Evolutionary conservation across 64 coral and sea anemone species (phyloP), one percentile per base, ranked within the genome.

Genomic region (Porites australiensis): DNA sequence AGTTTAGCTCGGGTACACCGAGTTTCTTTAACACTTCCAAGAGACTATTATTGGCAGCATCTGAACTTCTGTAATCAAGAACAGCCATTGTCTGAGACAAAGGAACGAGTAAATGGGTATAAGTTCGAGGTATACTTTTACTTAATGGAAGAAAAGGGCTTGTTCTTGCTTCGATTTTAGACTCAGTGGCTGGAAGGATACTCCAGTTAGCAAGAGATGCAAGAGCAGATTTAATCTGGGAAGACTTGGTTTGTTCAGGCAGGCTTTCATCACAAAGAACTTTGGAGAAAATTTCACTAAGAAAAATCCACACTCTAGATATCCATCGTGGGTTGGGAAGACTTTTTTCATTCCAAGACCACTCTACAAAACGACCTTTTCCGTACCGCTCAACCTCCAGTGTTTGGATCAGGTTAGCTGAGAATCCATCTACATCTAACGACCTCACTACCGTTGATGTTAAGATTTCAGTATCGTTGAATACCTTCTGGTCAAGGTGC

Each of bases 171-270:
- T 4, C 45, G 6, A 12, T 20, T 23, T 89, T 74, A 47, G 62
- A 46, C 58, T 90, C 88, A 0, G 74, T 81, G 7, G 45, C 88
- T n/a, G 88, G 88, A 68, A 90, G 77, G 44, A 90, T 66, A 47
- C 88, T 79, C 88, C 88, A 90, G 49, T 71, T 48, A 0, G 21
- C 18, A 2, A 90, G 13, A n/a, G 88, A 75, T 70, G n/a, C 44
- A 27, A 90, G 62, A 0, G 20, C 45, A 9, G 46, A 6, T 44
- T 70, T 4, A 7, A 69, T 19, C 18, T 75, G 11, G 18, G 9
- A 46, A 16, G 8, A 15, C 72, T 49, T 75, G 72, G 3, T 4
- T 16, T 75, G 11, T 49, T 16, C 44, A 75, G 45, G 13, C 15
- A 18, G 47, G 13, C 47, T 75, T 49, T 2, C 8, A 4, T 90